Conservation (phyloP, 2,797 vertebrate genomes). For the Enteromius mattozi region DNA sequence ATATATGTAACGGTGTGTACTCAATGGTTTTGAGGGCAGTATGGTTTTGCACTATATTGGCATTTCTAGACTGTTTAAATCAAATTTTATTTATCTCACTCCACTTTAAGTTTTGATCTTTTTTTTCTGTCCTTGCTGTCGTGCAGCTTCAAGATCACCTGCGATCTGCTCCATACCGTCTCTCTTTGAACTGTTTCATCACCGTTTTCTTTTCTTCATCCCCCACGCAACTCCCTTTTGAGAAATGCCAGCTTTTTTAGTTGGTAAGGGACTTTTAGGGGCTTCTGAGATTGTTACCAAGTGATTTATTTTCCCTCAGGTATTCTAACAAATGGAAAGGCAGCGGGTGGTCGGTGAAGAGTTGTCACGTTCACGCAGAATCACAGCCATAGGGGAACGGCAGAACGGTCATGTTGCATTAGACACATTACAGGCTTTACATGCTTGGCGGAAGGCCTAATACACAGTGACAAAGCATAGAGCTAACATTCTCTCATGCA, state of each 20-base stretch:
- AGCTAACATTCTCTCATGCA: slow-evolving; percentile 36
- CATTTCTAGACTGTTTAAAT: not conserved
- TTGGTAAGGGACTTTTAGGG: slow-evolving; percentile 49
- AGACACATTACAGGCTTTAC: slow-evolving; percentile 59
- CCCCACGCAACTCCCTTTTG: slow-evolving; percentile 42
- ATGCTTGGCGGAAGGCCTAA: slow-evolving; percentile 45
- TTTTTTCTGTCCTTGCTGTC: not conserved
- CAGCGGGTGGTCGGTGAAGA: slow-evolving; percentile 56
- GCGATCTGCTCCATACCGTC: slow-evolving; percentile 56
- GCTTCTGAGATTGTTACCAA: slow-evolving; percentile 41
- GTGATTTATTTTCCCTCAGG: slow-evolving; percentile 28
- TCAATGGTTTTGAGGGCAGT: not conserved
- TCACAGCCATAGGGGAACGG: slow-evolving; percentile 65
- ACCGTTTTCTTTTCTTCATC: not conserved
- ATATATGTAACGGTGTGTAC: not conserved
- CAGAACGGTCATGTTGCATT: slow-evolving; percentile 67
- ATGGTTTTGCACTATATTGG: not conserved
- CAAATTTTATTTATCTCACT: not conserved
- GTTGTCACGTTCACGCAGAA: slow-evolving; percentile 60
- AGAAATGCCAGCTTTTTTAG: slow-evolving; percentile 32
- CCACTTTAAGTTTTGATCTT: not conserved
- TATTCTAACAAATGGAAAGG: slow-evolving; percentile 56
- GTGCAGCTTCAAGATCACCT: slow-evolving; percentile 74
- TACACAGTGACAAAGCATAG: slow-evolving; percentile 38
- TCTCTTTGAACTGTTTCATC: slow-evolving; percentile 1